Base-by-base conservation (phyloP, 2,797 vertebrate genomes). In the Sebastes kiyomatsui region DNA sequence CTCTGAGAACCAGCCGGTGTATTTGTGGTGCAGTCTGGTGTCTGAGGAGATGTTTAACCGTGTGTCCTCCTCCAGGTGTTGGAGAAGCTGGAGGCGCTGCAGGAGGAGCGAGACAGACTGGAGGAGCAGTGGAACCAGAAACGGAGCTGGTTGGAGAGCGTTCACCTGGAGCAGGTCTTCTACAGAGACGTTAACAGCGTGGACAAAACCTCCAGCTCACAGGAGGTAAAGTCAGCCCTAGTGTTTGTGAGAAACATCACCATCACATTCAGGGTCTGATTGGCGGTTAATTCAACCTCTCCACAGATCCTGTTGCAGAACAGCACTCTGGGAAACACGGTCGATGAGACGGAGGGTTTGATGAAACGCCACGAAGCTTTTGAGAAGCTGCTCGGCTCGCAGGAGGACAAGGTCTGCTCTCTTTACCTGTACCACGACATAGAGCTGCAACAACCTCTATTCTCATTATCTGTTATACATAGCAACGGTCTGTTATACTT, bases 331-430 rank as follows among this genome's bases (percentile, higher is more conserved):
- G 97, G 96, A 72, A 92, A 80, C 71, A 96, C 96, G 0, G 96
- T 96, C 67, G 96, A 97, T 70, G 97, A 97, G 86, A 93, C 96
- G 2, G 97, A 97, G 7, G 94, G 88, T 74, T 89, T 97, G 79
- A 97, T 97, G 76, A 96, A 90, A 89, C 96, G 96, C 32, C 97
- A 98, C 1, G 94, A 96, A 28, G 95, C 96, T 72, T 99, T 99
- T 86, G 96, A 97, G 93, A 98, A 98, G 83, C 92, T 98, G 84
- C 95, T 98, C 58, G 52, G 81, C 33, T 94, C 96, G 16, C 98
- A 98, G 92, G 96, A 98, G 72, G 96, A 97, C 74, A 98, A 98
- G 97, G 97, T 98, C 83, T 9, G 80, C 7, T 71, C 35, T 16
- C 38, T 16, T 42, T 42, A 42, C 14, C 14, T 38, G 14, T 16